A percentile compares a stretch with the other conserved stretches of the same genome.
Evolutionary conservation across 2,888 invertebrate species (phyloP).

Genomic region (Zygothrica quintamaculata): DNA sequence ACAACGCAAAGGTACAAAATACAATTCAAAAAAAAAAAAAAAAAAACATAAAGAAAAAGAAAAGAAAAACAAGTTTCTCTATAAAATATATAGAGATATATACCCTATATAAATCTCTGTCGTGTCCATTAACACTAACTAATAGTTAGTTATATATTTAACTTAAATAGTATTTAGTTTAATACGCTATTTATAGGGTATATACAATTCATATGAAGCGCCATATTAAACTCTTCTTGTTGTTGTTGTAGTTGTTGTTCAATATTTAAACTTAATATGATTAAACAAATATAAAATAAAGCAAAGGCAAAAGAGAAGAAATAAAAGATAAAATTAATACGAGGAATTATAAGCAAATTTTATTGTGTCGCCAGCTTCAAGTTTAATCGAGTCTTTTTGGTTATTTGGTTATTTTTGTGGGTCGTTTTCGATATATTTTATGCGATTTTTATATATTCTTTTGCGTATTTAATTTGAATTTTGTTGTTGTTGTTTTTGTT

Average conservation of each 20-base stretch:
- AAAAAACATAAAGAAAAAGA: no score
- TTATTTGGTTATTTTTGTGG: conserved; percentile 10
- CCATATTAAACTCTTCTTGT: neutral
- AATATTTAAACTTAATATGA: conserved; percentile 59
- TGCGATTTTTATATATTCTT: conserved; percentile 60
- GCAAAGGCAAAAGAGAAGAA: no score
- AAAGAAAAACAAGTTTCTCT: conserved; percentile 66
- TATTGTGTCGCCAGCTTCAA: conserved; percentile 64
- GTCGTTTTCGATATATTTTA: conserved; percentile 40
- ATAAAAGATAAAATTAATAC: no score
- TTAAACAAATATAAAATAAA: conserved; percentile 27
- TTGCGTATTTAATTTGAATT: conserved; percentile 68
- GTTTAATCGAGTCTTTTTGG: conserved; percentile 59
- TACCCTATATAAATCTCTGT: conserved; percentile 43
- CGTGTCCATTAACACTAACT: conserved; percentile 39
- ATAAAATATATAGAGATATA: conserved; percentile 25
- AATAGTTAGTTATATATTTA: no score
- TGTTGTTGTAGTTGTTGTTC: conserved; percentile 35
- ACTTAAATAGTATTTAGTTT: no score
- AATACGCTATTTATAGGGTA: conserved; percentile 17
- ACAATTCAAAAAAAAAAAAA: no score
- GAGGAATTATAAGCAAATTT: conserved; percentile 61
- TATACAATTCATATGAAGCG: conserved; percentile 6
- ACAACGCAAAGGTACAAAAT: conserved; percentile 51
- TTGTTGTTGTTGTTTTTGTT: conserved; percentile 20